phyloP scores from a whole-genome alignment of 1,140 invertebrate genomes.

The Nautilus pompilius region DNA sequence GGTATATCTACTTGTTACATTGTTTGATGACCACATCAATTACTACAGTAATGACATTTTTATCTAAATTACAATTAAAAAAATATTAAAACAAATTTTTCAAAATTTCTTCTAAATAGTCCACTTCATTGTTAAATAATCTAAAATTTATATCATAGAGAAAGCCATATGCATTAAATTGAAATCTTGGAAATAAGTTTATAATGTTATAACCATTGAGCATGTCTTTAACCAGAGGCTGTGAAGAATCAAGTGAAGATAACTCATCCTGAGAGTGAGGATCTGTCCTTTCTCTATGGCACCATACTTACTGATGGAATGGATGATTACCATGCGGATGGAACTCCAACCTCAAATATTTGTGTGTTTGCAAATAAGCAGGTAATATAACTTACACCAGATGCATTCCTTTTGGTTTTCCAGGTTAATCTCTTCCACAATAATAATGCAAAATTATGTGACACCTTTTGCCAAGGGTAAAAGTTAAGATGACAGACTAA shows the following conservation, averaged over 20 bases:
- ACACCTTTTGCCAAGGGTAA: not conserved
- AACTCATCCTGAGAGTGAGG: constrained; percentile 37
- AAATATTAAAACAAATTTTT: not conserved
- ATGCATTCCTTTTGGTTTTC: not conserved
- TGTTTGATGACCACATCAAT: too few species aligned
- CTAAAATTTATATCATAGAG: too few species aligned
- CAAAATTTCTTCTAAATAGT: too few species aligned
- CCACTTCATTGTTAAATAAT: too few species aligned
- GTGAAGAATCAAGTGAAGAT: constrained; percentile 32
- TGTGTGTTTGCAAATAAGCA: constrained; percentile 51
- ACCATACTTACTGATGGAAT: constrained; percentile 50
- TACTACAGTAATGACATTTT: not conserved
- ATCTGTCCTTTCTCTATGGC: constrained; percentile 50
- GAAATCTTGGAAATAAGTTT: too few species aligned
- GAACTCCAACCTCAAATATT: constrained; percentile 28
- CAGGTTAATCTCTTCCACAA: not conserved
- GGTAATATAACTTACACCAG: constrained; percentile 22
- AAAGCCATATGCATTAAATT: too few species aligned
- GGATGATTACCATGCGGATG: constrained; percentile 16
- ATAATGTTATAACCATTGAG: too few species aligned
- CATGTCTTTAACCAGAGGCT: too few species aligned
- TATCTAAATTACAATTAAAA: not conserved
- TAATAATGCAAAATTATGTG: not conserved
- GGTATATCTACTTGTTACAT: constrained; percentile 31
- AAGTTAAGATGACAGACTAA: not conserved